Base-by-base conservation (phyloP, 2,888 invertebrate genomes). In the Ellobium chinense region DNA sequence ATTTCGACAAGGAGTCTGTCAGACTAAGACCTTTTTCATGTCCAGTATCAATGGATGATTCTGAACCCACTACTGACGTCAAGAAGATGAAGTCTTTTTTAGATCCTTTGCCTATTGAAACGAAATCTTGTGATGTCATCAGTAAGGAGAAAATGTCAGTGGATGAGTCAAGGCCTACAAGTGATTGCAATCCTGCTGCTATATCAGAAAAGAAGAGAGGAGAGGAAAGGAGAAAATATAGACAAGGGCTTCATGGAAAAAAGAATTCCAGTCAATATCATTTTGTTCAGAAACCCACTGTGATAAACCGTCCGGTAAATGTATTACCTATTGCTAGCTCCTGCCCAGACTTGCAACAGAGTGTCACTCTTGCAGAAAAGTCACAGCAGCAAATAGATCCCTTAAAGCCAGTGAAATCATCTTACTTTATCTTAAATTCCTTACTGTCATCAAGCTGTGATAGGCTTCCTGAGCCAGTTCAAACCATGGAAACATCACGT, bases 201-300 rank as follows among this genome's bases (percentile, higher is more conserved):
- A 24, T 36, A 18, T 24, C 58, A 58, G 72, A 56, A 14, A 36
- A n/a, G 9, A 72, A 34, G 24, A 37, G 1, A 7, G 27, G 29
- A 29, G 63, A 63, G 34, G 54, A 65, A 4, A 65, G 29, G 54
- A 76, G 31, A 24, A 56, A 54, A 27, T 12, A 1, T 24, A 72
- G 18, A 24, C 12, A 34, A 58, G 37, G 34, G 58, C 34, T 34
- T 29, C 70, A 78, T 31, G 31, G 27, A 12, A 39, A 70, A 60
- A 70, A 78, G 29, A 31, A n/a, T 24, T n/a, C 27, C 29, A 66
- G 18, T 31, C 29, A 46, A 34, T 66, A 56, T 68, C 81, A 81
- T 39, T 66, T 78, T 78, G 81, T 81, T 1, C 63, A 73, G 29
- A 81, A 81, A 70, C 81, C 81, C 18, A 60, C 73, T 37, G 81